A percentile compares a stretch with the other conserved stretches of the same genome.
Evolutionary conservation across 2,113 vertebrate species (phyloP).

Genomic region (Erpornis zantholeuca): DNA sequence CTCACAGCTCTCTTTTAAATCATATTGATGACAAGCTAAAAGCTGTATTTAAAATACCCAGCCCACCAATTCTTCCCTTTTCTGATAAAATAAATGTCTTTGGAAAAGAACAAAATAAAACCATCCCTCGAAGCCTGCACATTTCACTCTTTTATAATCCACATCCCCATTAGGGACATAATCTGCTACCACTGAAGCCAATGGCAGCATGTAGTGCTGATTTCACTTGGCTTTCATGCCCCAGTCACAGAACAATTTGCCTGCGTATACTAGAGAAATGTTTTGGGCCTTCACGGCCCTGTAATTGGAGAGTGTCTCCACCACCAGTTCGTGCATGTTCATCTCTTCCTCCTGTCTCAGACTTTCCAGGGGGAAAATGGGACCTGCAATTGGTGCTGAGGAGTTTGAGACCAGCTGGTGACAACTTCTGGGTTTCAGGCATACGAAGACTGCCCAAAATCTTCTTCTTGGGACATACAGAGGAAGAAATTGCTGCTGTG

Average conservation of each 20-base stretch:
- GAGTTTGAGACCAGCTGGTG: not conserved
- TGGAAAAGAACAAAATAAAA: not conserved
- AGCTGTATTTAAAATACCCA: slow-evolving; percentile 26
- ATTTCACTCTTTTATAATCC: not conserved
- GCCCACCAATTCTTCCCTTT: not conserved
- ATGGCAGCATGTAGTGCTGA: not conserved
- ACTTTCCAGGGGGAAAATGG: not conserved
- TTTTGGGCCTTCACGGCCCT: not conserved
- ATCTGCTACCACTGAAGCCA: not conserved
- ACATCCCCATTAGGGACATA: not conserved
- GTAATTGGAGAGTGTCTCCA: not conserved
- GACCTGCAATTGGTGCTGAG: not conserved
- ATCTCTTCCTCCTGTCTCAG: not conserved
- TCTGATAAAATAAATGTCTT: slow-evolving; percentile 9
- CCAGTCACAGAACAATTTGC: not conserved
- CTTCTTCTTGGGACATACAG: not conserved
- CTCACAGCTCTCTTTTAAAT: slow-evolving; percentile 10
- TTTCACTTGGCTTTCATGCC: not conserved
- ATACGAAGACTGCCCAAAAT: not conserved
- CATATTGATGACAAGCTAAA: not conserved
- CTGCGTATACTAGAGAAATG: accelerated
- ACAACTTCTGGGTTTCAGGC: not conserved
- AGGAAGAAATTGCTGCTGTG: not conserved
- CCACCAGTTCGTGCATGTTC: not conserved
- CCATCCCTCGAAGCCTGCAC: not conserved